Conservation (phyloP, 2,797 vertebrate genomes). For the Phalanger gymnotis region DNA sequence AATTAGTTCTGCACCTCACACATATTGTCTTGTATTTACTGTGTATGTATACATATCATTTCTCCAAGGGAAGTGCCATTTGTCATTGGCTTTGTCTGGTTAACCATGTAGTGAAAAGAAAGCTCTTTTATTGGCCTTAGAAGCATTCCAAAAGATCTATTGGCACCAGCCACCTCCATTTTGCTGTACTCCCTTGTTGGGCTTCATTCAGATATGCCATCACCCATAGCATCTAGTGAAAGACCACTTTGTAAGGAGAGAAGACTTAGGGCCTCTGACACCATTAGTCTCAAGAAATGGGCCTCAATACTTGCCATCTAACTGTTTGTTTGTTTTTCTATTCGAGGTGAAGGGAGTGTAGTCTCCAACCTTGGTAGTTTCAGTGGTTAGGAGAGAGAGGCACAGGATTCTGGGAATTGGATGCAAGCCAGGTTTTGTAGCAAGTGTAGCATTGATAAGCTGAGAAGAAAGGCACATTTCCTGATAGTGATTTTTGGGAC, state of each 20-base stretch:
- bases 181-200: background rate
- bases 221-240: background rate
- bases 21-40: background rate
- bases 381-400: background rate
- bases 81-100: background rate
- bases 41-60: background rate
- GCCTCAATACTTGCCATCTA: background rate
- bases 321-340: background rate
- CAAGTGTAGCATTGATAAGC: background rate
- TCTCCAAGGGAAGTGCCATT: background rate
- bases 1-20: background rate
- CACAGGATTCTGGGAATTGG: background rate
- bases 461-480: background rate
- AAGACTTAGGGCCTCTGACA: background rate
- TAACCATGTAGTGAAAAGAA: background rate
- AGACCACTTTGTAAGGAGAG: background rate
- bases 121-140: background rate
- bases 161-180: background rate
- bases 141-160: background rate
- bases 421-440: background rate
- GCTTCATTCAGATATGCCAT: background rate
- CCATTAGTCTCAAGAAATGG: background rate
- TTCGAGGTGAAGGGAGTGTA: background rate
- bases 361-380: background rate
- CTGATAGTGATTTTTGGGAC: background rate